A percentile compares a stretch with the other conserved stretches of the same genome.
These are phyloP conservation scores for Psittacula echo DNA, from an alignment of 2,797 vertebrate genomes.

Conservation along the genomic window DNA sequence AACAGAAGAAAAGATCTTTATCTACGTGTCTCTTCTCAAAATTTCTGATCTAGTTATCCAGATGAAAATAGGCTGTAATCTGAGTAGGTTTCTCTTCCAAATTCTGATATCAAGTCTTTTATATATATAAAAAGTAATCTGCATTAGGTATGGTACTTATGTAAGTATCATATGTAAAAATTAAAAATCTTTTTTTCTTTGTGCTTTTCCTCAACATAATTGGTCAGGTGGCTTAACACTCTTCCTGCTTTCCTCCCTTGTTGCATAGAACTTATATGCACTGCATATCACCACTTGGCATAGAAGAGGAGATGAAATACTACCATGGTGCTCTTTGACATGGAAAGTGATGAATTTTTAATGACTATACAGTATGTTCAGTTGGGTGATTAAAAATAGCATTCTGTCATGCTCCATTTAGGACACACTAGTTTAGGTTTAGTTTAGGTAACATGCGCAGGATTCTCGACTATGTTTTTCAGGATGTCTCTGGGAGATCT, in stretches of 20 bases:
- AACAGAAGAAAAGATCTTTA: background rate
- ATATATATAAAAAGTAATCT: background rate
- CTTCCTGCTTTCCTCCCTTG: background rate
- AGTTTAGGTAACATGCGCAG: background rate
- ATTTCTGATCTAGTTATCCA: background rate
- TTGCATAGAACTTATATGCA: background rate
- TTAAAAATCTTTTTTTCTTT: background rate
- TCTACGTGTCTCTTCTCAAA: background rate
- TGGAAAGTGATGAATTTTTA: background rate
- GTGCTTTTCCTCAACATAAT: background rate
- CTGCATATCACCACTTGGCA: background rate
- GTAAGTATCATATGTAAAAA: background rate
- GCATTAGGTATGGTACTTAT: background rate
- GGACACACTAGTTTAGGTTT: background rate
- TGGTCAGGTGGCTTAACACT: background rate
- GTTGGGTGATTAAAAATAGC: background rate
- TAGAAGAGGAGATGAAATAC: background rate
- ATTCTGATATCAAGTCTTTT: background rate
- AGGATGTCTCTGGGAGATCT: background rate
- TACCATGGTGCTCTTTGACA: background rate
- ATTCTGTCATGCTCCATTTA: background rate
- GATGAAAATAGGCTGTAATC: background rate
- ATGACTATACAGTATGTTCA: background rate
- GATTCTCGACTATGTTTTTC: background rate
- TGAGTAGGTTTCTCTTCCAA: background rate